Percentiles rank a stretch among this genome's conserved stretches.
Evolutionary conservation across 2,113 vertebrate genomes (phyloP).

Genomic region (Macquaria australasica): DNA sequence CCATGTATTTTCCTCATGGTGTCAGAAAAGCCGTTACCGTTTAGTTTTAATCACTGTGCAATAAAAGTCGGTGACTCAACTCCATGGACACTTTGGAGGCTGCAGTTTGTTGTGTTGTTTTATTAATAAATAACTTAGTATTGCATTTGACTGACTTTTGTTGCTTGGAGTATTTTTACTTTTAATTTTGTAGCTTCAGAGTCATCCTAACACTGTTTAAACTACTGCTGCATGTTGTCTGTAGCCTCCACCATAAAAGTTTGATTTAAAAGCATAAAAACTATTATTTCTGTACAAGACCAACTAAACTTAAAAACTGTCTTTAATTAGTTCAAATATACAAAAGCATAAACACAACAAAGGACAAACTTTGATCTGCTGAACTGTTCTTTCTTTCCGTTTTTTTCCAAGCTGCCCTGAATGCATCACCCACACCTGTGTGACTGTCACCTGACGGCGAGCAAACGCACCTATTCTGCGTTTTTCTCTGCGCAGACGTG

Average conservation of each 20-base stretch:
- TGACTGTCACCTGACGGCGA: constrained; percentile 76
- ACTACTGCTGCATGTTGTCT: neutral
- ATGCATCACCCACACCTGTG: constrained; percentile 66
- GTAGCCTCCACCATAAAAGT: neutral
- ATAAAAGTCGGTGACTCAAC: neutral
- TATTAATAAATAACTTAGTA: neutral
- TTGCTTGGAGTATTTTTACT: neutral
- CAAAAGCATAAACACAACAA: neutral
- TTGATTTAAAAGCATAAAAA: neutral
- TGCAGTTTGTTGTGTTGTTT: neutral
- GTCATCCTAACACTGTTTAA: neutral
- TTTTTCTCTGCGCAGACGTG: neutral
- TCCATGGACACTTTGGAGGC: neutral
- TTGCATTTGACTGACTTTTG: neutral
- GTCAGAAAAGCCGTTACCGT: neutral
- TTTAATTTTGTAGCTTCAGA: neutral
- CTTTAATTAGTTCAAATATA: neutral
- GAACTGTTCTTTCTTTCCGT: no score
- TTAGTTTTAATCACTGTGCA: neutral
- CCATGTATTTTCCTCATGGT: no score
- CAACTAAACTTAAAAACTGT: neutral
- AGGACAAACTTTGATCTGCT: neutral
- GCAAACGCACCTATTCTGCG: constrained; percentile 35
- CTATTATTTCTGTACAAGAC: neutral
- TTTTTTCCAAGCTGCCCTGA: constrained; percentile 33